Percentiles rank a stretch among this genome's conserved stretches.
phyloP scores from a whole-genome alignment of 2,888 invertebrate species.

The Drosophila hamatofila region DNA sequence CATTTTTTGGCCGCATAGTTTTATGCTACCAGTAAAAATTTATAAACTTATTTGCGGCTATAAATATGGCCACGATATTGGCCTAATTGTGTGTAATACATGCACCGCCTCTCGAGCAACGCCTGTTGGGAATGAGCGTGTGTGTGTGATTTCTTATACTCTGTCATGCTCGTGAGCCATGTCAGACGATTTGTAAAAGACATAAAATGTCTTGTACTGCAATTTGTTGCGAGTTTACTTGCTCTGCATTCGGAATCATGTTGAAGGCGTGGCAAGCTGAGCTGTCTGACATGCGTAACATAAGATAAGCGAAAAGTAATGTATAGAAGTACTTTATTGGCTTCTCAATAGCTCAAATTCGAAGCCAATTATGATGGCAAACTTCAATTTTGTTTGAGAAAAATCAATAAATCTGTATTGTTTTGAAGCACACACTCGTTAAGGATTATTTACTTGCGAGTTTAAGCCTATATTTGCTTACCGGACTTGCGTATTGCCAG shows the following conservation, averaged over 20 bases:
- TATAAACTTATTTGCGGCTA: conserved; percentile 71
- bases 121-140: background rate
- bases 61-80: conserved; percentile 72
- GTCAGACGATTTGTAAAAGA: conserved; percentile 59
- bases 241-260: background rate
- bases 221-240: conserved; percentile 38
- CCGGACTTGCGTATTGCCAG: conserved; percentile 4
- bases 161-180: conserved; percentile 47
- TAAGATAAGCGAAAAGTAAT: background rate
- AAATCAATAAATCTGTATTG: background rate
- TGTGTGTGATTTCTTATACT: conserved; percentile 34
- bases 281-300: background rate
- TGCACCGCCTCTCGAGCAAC: conserved; percentile 23
- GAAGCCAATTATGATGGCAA: background rate
- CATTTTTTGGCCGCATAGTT: conserved; percentile 51
- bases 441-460: background rate
- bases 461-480: background rate
- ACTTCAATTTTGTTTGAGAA: background rate
- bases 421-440: background rate
- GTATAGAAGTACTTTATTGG: background rate
- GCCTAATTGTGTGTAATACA: conserved; percentile 74
- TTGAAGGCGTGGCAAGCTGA: background rate
- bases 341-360: background rate
- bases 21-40: conserved; percentile 65
- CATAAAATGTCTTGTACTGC: conserved; percentile 53